phyloP scores from a whole-genome alignment of 1,140 invertebrate genomes.

The Pseudomyrmex cubaensis region DNA sequence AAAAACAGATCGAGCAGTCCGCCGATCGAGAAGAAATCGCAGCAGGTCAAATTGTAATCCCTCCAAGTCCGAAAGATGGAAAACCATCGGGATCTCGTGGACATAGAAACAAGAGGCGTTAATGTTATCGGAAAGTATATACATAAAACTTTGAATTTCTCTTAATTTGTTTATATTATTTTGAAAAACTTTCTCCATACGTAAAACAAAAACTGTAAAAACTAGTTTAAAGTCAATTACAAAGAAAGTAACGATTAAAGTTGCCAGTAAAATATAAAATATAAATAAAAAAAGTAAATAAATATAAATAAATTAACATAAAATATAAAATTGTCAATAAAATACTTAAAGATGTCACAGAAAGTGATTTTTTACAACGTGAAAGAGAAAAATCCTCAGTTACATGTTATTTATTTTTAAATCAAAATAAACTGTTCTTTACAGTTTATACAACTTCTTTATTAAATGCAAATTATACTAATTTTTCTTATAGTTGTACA shows the following conservation, averaged over 20 bases:
- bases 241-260: background rate
- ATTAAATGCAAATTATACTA: no score
- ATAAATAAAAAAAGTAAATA: no score
- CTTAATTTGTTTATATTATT: background rate
- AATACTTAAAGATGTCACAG: background rate
- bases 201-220: background rate
- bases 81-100: constrained; percentile 60
- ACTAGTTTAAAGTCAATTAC: background rate
- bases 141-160: constrained; percentile 19
- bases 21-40: constrained; percentile 89
- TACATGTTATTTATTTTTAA: no score
- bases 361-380: background rate
- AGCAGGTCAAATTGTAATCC: constrained; percentile 89
- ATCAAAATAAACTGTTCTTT: no score
- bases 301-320: no score
- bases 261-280: background rate
- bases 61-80: constrained; percentile 41
- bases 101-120: constrained; percentile 63
- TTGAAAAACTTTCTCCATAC: background rate
- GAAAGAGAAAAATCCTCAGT: background rate
- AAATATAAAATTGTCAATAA: no score
- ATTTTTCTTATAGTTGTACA: no score
- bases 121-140: constrained; percentile 5
- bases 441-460: no score
- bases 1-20: constrained; percentile 88